Evolutionary conservation across 2,113 vertebrate species (phyloP), one percentile per base, ranked within the genome.

Genomic region (Dicerorhinus sumatrensis): DNA sequence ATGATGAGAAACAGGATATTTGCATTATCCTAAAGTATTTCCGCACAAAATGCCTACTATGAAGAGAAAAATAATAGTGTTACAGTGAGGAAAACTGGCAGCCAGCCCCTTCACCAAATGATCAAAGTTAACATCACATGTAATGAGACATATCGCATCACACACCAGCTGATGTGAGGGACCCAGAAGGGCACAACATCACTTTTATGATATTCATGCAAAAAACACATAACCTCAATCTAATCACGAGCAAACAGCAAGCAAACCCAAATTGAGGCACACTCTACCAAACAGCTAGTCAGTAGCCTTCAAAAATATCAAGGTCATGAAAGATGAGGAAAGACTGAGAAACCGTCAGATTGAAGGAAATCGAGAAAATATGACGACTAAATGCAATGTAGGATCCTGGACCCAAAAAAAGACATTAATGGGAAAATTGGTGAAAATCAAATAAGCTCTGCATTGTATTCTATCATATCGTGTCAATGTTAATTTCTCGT

Each of bases 21-120:
- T 87, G 31, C 70, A n/a, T 48, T 42, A n/a, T 83, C 46, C 83
- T 42, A 23, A 46, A 80, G 17, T 31, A 51, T 96, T 92, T 91
- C 36, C 20, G 16, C 77, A 33, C 16, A n/a, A 84, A 75, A 60
- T 54, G 12, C 56, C 76, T 42, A 54, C 27, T 75, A 33, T 27
- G 46, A 54, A 56, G 87, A 80, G 76, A 94, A 90, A 70, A 69
- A 56, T 17, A 60, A 29, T 76, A 48, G 51, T 10, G 27, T 29
- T 20, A 63, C 25, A 13, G 2, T 17, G 83, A 89, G 46, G 79
- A 51, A 91, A 54, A 46, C 27, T 39, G 42, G 56, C 62, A 76
- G 81, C 13, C 2, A 31, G 56, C 16, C 17, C 25, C 13, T 60
- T 76, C 8, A n/a, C 36, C 13, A 36, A 46, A 36, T 65, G 54